Base-by-base conservation (phyloP, 2,888 invertebrate genomes). In the Eristalis intricaria region DNA sequence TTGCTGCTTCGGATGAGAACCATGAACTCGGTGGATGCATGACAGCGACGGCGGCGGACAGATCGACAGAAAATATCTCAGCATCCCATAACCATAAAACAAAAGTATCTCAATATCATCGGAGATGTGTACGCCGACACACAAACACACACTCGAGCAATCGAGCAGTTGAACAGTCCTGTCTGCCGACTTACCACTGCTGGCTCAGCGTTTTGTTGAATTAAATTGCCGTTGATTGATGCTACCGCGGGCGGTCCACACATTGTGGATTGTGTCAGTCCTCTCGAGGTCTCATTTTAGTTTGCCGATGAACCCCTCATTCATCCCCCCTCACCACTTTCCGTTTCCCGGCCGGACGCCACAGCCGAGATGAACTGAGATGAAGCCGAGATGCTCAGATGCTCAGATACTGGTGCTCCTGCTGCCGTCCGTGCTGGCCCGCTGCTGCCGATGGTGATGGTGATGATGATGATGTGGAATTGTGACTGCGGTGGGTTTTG, bases 201-300 rank as follows among this genome's bases (percentile, higher is more conserved):
- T 50, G 35, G 63, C 74, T 81, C 66, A 63, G 75, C 74, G 73
- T 86, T 82, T 86, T 86, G 82, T 79, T 88, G 81, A 78, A 86
- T 85, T 86, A 84, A 88, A 89, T 85, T 87, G 88, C 80, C 85
- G 89, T 86, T 90, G 90, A 90, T 90, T 90, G 90, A 90, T 90
- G 90, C 89, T 89, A 87, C 90, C 89, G 89, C 90, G 90, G 90
- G 90, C 90, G 90, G 90, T 89, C 90, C 78, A 79, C 85, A 87
- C 84, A 87, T 84, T 87, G 83, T 71, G 74, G 86, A 79, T 87
- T 87, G 87, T 84, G 87, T 87, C 87, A 87, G 87, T 87, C 79
- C 74, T 86, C 78, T 68, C 35, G 83, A 78, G 86, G 83, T 83
- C 77, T 86, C 86, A 83, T 83, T 78, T 83, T 71, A 70, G 40